These are phyloP conservation scores for Myiotriccus ornatus DNA, from an alignment of 2,797 vertebrate genomes.

Conservation along the genomic window DNA sequence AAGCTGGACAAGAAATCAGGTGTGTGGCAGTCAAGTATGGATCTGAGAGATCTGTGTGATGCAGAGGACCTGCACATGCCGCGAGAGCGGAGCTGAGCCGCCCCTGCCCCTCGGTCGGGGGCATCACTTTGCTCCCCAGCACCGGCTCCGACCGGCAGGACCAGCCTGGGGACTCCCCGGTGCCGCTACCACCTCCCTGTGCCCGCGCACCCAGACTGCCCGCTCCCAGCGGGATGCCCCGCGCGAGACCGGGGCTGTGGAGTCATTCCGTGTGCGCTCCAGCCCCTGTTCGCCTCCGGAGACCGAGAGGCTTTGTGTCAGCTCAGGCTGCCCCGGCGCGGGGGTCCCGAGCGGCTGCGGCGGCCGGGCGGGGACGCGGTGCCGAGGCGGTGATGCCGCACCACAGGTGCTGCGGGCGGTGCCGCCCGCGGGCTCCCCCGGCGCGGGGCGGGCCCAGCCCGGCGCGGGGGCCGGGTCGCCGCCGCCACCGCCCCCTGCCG, in stretches of 20 bases:
- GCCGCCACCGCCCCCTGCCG: background rate
- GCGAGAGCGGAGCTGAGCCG: background rate
- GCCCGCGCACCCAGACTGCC: background rate
- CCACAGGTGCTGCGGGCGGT: background rate
- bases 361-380: fast-evolving
- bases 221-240: fast-evolving
- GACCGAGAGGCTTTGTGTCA: fast-evolving
- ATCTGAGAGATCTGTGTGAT: background rate
- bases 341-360: fast-evolving
- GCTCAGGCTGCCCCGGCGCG: too few relatives aligned
- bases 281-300: fast-evolving
- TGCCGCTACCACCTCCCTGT: fast-evolving
- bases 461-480: background rate
- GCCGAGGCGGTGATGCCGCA: too few relatives aligned
- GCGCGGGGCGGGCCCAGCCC: background rate
- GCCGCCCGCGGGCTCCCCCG: background rate
- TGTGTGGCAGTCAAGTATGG: fast-evolving
- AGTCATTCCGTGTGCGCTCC: background rate
- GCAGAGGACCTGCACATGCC: background rate
- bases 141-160: fast-evolving
- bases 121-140: fast-evolving
- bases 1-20: fast-evolving
- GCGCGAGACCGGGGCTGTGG: fast-evolving
- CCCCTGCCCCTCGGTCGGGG: background rate
- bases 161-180: background rate